Conservation (phyloP, 2,888 invertebrate genomes). For the Boloria euphrosyne region DNA sequence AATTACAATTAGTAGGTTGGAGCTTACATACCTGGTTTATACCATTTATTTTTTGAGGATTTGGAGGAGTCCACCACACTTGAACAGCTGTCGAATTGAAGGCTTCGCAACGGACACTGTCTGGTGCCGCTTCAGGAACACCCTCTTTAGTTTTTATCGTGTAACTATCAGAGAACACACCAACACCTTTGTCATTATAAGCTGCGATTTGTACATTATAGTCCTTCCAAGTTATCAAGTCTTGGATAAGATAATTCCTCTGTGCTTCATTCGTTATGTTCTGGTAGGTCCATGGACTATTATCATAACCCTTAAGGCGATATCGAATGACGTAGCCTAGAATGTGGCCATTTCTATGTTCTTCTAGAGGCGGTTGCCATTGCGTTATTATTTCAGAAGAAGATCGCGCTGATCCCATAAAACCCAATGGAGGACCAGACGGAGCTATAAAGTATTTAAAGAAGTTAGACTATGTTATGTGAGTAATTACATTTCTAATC, state of each 20-base stretch:
- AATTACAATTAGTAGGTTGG: too few species aligned
- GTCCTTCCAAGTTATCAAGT: conserved; percentile 98
- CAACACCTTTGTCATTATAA: conserved; percentile 97
- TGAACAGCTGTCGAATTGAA: conserved; percentile 92
- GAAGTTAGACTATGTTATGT: not conserved
- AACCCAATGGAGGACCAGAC: conserved; percentile 96
- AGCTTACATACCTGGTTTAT: conserved; percentile 90
- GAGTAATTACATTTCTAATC: not conserved
- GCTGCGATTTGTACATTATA: conserved; percentile 98
- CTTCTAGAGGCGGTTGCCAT: conserved; percentile 97
- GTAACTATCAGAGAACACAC: conserved; percentile 94
- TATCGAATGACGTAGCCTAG: conserved; percentile 96
- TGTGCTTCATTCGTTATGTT: conserved; percentile 97
- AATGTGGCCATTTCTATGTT: conserved; percentile 97
- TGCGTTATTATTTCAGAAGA: conserved; percentile 97
- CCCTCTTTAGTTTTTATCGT: conserved; percentile 98
- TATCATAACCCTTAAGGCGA: conserved; percentile 94
- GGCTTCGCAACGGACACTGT: conserved; percentile 88
- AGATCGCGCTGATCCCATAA: conserved; percentile 96
- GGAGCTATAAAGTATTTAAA: conserved; percentile 86
- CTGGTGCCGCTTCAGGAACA: conserved; percentile 95
- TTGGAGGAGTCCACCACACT: conserved; percentile 97
- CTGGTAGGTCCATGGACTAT: conserved; percentile 94
- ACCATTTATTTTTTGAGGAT: conserved; percentile 98
- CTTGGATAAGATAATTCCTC: conserved; percentile 93